A percentile compares a stretch with the other conserved stretches of the same genome.
Evolutionary conservation across 2,797 vertebrate genomes (phyloP).

Genomic region (Sardinella longiceps): DNA sequence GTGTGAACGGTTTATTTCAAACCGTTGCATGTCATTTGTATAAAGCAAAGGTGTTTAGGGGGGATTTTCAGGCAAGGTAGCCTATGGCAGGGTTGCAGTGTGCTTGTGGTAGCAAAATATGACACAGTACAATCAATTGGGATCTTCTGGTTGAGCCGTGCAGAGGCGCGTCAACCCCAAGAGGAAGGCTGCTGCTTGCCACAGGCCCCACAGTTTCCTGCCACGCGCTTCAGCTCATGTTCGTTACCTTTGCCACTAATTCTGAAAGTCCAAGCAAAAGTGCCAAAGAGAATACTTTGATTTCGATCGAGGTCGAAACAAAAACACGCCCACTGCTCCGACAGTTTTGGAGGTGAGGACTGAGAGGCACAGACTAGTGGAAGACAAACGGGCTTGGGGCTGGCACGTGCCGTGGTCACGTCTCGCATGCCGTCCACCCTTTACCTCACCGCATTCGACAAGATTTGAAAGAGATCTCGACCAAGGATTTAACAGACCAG

Average conservation of each 20-base stretch:
- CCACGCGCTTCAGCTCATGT: background rate
- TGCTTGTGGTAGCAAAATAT: background rate
- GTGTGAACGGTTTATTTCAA: background rate
- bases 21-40: background rate
- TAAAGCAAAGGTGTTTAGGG: background rate
- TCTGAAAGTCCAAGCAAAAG: conserved; percentile 35
- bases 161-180: background rate
- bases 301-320: conserved; percentile 28
- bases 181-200: background rate
- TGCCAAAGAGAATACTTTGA: background rate
- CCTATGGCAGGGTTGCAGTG: conserved; percentile 4
- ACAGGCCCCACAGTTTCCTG: conserved; percentile 17
- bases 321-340: conserved; percentile 12
- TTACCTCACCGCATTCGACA: conserved; percentile 16
- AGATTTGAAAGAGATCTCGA: conserved; percentile 34
- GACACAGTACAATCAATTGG: background rate
- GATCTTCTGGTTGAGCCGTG: background rate
- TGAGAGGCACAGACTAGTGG: conserved; percentile 5
- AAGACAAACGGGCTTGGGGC: background rate
- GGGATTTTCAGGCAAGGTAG: background rate
- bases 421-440: conserved; percentile 31
- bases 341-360: conserved; percentile 8
- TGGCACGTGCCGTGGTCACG: background rate
- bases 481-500: conserved; percentile 19
- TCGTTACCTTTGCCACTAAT: conserved; percentile 40